A percentile compares a stretch with the other conserved stretches of the same genome.
Evolutionary conservation across 1,140 invertebrate species (phyloP).

Genomic region (Latrodectus geometricus): DNA sequence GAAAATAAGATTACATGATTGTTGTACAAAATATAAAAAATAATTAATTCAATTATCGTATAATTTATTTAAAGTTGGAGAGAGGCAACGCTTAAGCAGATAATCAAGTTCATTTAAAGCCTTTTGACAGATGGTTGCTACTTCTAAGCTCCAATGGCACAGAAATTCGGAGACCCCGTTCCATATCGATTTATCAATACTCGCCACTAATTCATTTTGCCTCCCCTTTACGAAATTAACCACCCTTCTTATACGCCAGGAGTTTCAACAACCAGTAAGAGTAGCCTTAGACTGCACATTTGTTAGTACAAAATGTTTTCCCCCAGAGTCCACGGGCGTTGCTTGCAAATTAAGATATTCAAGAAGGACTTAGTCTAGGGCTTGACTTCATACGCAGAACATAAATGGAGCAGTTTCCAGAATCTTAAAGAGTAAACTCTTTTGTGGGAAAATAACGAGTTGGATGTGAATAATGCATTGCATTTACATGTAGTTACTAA

Average conservation of each 20-base stretch:
- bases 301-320: not conserved
- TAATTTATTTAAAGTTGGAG: too few relatives aligned
- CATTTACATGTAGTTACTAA: not conserved
- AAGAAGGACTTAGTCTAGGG: not conserved
- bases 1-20: too few relatives aligned
- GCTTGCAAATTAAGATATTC: constrained; percentile 24
- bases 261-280: constrained; percentile 29
- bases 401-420: not conserved
- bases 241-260: constrained; percentile 14
- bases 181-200: constrained; percentile 46
- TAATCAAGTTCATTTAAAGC: constrained; percentile 47
- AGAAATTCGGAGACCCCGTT: not conserved
- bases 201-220: constrained; percentile 42
- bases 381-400: not conserved
- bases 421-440: not conserved
- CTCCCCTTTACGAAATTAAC: constrained; percentile 31
- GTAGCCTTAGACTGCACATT: constrained; percentile 6
- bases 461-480: not conserved
- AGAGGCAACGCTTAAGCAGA: not conserved
- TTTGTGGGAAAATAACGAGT: not conserved
- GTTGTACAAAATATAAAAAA: too few relatives aligned
- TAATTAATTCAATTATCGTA: too few relatives aligned
- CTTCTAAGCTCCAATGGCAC: constrained; percentile 25
- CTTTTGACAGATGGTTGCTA: constrained; percentile 26
- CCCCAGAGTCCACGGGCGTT: not conserved